A percentile compares a stretch with the other conserved stretches of the same genome.
These are phyloP conservation scores for Sphinx pinastri DNA, from an alignment of 2,888 invertebrate genomes.

Conservation along the genomic window DNA sequence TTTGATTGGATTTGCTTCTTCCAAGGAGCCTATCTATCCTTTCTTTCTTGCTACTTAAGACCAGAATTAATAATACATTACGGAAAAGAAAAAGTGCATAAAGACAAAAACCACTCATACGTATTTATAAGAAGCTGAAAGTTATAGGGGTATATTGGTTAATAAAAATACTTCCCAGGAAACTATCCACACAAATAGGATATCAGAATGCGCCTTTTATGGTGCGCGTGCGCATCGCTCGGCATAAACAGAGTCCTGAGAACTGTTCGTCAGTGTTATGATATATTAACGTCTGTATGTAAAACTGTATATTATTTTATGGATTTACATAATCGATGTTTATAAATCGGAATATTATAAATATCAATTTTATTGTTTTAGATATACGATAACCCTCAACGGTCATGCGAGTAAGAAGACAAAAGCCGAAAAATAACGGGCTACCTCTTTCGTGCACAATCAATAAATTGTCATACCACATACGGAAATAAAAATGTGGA, in stretches of 20 bases:
- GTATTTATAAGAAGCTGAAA: not conserved
- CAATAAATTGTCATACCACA: constrained; percentile 58
- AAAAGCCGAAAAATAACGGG: not conserved
- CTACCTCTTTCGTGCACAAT: constrained; percentile 47
- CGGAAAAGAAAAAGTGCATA: not conserved
- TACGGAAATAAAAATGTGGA: constrained; percentile 64
- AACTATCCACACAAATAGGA: constrained; percentile 18
- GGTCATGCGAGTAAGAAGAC: not conserved
- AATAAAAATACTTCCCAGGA: constrained; percentile 17
- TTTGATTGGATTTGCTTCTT: too few relatives aligned
- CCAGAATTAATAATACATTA: too few relatives aligned
- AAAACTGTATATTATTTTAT: not conserved
- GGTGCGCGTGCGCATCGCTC: not conserved
- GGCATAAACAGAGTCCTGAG: constrained; percentile 6
- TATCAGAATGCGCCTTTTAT: constrained; percentile 20
- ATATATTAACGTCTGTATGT: constrained; percentile 3
- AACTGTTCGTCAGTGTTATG: constrained; percentile 2
- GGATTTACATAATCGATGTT: not conserved
- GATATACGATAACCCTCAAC: not conserved
- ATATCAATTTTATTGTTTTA: not conserved
- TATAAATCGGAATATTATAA: not conserved
- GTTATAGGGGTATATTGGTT: not conserved
- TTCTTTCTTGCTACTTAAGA: too few relatives aligned
- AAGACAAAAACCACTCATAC: not conserved
- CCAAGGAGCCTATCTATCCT: too few relatives aligned